Evolutionary conservation across 2,797 vertebrate genomes (phyloP).

Genomic region (Stomatorhinus walkeri): DNA sequence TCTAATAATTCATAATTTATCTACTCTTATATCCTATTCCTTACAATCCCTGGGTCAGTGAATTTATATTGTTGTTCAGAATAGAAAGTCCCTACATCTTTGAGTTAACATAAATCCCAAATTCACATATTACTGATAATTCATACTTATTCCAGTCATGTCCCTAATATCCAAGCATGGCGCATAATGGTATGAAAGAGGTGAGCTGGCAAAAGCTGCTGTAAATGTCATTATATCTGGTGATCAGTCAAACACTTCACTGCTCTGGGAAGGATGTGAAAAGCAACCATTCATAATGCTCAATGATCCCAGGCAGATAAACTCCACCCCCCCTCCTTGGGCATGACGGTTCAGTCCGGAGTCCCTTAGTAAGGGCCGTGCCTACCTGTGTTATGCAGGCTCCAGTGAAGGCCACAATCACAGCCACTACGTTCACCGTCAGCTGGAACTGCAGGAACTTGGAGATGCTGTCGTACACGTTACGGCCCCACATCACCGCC

Average conservation of each 20-base stretch:
- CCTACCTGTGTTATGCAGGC: conserved; percentile 95
- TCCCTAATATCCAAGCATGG: neutral
- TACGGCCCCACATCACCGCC: conserved; percentile 97
- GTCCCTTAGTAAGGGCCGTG: neutral
- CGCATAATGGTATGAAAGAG: neutral
- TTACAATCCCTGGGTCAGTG: neutral
- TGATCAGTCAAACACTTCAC: neutral
- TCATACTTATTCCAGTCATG: neutral
- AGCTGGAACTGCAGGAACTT: conserved; percentile 99
- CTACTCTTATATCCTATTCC: neutral
- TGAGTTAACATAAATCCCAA: neutral
- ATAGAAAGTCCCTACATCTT: neutral
- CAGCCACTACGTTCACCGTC: conserved; percentile 91
- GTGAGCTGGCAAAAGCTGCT: neutral
- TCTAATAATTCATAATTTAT: neutral
- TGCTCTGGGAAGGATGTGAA: neutral
- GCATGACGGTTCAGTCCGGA: neutral
- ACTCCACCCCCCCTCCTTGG: neutral
- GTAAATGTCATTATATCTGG: neutral
- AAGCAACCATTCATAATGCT: neutral
- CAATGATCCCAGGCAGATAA: neutral
- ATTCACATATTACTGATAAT: conserved; percentile 1
- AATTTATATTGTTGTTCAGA: neutral
- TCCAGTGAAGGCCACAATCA: conserved; percentile 94
- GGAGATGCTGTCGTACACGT: conserved; percentile 96